Evolutionary conservation across 2,113 vertebrate species (phyloP).

Genomic region (Osmerus eperlanus): DNA sequence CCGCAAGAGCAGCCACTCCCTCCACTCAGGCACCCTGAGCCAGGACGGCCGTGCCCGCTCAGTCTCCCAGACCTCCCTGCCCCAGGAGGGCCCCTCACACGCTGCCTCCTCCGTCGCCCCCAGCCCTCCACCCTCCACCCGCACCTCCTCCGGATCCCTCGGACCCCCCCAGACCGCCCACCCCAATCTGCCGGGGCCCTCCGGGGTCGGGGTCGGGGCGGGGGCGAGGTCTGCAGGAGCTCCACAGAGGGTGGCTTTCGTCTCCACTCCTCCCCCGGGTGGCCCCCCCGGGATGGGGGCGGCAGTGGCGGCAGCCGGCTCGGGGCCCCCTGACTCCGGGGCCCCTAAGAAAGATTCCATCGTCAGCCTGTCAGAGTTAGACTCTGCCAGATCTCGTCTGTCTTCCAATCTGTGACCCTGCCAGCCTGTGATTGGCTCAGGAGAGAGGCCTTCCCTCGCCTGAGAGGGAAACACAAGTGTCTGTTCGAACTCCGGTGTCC

Average conservation of each 20-base stretch:
- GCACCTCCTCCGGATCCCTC: constrained; percentile 79
- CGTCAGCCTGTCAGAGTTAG: constrained; percentile 82
- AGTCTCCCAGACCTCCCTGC: constrained; percentile 89
- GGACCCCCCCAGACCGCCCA: constrained; percentile 57
- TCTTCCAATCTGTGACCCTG: constrained; percentile 98
- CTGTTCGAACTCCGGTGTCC: constrained; percentile 20
- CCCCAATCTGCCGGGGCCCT: constrained; percentile 63
- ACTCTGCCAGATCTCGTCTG: constrained; percentile 87
- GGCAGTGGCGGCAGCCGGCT: constrained; percentile 60
- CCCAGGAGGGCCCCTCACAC: constrained; percentile 77
- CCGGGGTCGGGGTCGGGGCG: constrained; percentile 52
- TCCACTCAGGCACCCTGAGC: constrained; percentile 82
- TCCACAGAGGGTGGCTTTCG: constrained; percentile 70
- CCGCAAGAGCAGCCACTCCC: constrained; percentile 82
- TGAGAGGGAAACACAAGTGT: background rate
- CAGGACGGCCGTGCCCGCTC: constrained; percentile 85
- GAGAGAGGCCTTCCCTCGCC: constrained; percentile 65
- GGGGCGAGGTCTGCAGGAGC: constrained; percentile 47
- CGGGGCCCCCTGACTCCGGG: constrained; percentile 75
- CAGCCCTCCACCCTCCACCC: constrained; percentile 75
- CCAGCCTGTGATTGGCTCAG: constrained; percentile 78
- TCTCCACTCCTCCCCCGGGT: constrained; percentile 62
- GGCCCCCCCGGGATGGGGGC: constrained; percentile 56
- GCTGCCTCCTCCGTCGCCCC: constrained; percentile 63
- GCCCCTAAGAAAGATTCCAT: constrained; percentile 80